These are phyloP conservation scores for Aix galericulata DNA, from an alignment of 2,113 vertebrate genomes.

Conservation along the genomic window DNA sequence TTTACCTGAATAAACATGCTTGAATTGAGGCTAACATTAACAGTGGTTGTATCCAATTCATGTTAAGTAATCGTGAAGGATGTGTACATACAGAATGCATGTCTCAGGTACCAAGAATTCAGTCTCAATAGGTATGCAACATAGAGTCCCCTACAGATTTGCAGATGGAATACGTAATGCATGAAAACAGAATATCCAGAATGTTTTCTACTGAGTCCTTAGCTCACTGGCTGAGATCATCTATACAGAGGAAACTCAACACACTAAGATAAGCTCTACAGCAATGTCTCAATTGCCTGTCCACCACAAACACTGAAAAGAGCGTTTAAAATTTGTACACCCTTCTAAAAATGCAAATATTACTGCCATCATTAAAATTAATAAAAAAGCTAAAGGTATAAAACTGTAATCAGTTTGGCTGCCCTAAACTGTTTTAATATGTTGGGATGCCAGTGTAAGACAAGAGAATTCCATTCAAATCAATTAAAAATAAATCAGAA, in stretches of 20 bases:
- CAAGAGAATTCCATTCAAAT: not conserved
- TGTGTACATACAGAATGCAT: not conserved
- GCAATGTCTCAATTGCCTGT: not conserved
- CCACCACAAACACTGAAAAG: not conserved
- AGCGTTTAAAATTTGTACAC: not conserved
- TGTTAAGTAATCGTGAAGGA: not conserved
- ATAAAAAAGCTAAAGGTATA: not conserved
- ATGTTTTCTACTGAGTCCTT: not conserved
- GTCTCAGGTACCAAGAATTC: not conserved
- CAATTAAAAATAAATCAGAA: not conserved
- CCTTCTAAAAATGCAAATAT: not conserved
- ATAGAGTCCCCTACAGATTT: not conserved
- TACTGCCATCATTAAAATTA: not conserved
- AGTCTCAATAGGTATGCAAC: not conserved
- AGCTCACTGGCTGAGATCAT: not conserved
- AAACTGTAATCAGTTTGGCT: not conserved
- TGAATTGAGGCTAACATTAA: not conserved
- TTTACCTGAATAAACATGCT: not conserved
- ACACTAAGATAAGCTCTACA: not conserved
- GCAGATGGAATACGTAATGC: fast-evolving
- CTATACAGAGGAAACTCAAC: not conserved
- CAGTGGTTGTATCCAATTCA: not conserved
- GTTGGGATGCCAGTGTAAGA: not conserved
- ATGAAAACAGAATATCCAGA: not conserved
- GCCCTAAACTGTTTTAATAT: not conserved